phyloP scores from a whole-genome alignment of 2,888 invertebrate species.

The Mythimna impura region DNA sequence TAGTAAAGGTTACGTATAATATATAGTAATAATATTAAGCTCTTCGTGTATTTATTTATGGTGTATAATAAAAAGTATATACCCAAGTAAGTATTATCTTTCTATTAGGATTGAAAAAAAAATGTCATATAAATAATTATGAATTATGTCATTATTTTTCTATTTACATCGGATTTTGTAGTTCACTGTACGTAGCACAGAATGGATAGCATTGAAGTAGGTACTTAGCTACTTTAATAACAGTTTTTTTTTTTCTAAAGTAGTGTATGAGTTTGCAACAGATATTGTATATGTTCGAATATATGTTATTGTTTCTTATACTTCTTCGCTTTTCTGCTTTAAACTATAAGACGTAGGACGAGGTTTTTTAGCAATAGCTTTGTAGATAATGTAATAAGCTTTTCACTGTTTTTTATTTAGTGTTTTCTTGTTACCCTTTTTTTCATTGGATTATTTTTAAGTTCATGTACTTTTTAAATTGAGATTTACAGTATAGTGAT shows the following conservation, averaged over 20 bases:
- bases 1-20: too few relatives aligned
- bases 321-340: background rate
- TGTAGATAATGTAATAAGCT: too few relatives aligned
- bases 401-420: background rate
- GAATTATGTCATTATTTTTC: too few relatives aligned
- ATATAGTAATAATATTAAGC: too few relatives aligned
- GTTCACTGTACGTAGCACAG: slow-evolving; percentile 7
- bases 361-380: background rate
- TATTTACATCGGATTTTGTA: background rate
- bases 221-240: background rate
- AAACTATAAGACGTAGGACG: background rate
- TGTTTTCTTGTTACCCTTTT: background rate
- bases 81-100: too few relatives aligned
- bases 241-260: background rate
- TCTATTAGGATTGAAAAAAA: too few relatives aligned
- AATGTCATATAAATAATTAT: too few relatives aligned
- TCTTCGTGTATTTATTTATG: too few relatives aligned
- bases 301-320: background rate
- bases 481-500: background rate
- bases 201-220: background rate
- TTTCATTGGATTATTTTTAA: background rate
- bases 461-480: too few relatives aligned
- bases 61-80: too few relatives aligned
- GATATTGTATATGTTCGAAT: background rate
- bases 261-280: background rate